Evolutionary conservation across 2,113 vertebrate genomes (phyloP).

Genomic region (Albula goreensis): DNA sequence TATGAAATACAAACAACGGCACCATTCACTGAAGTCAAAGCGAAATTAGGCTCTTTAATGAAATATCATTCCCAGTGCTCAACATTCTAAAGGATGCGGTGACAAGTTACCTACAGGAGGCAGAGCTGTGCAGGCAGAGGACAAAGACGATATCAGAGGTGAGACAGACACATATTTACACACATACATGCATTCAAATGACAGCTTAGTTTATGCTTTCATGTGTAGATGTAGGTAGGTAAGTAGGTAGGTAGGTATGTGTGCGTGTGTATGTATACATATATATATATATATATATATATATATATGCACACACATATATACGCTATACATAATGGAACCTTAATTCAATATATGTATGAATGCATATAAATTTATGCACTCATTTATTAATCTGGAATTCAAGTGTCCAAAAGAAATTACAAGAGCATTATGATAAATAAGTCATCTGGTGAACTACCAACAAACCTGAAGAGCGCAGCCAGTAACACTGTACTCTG

Average conservation of each 20-base stretch:
- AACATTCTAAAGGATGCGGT: constrained; percentile 83
- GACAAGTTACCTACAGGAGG: constrained; percentile 73
- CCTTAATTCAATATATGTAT: background rate
- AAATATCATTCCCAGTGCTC: constrained; percentile 64
- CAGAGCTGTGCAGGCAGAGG: constrained; percentile 77
- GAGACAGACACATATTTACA: background rate
- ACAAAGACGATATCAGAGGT: constrained; percentile 84
- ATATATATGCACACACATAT: background rate
- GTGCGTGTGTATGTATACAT: no score
- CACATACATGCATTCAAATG: background rate
- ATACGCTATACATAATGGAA: background rate
- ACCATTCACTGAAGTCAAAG: background rate
- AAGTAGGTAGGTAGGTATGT: no score
- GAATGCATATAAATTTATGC: background rate
- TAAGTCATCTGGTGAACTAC: no score
- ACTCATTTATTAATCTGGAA: no score
- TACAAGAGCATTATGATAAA: background rate
- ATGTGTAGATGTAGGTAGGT: no score
- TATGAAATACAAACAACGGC: background rate
- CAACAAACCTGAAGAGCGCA: no score
- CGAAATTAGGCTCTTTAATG: background rate
- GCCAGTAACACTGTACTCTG: no score
- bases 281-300: no score
- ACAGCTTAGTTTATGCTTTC: no score
- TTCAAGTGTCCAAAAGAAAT: background rate